Conservation (phyloP, 2,888 invertebrate species). For the Zaprionus bogoriensis region DNA sequence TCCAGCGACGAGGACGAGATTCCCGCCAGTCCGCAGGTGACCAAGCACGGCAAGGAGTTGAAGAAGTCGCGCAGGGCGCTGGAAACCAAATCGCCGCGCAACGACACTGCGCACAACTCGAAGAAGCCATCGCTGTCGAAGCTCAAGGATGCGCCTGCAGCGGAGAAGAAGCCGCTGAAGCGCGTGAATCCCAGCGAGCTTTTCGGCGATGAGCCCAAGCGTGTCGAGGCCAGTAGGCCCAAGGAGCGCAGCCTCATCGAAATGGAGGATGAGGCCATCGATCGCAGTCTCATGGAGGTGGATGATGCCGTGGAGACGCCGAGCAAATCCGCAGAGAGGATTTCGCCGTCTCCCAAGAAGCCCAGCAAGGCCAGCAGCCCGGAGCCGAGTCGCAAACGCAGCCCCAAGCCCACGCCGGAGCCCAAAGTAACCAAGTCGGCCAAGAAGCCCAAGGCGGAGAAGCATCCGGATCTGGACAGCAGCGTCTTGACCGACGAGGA, state of each 20-base stretch:
- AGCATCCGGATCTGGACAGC: constrained; percentile 68
- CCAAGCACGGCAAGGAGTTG: constrained; percentile 81
- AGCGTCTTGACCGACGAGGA: constrained; percentile 85
- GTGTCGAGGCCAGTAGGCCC: constrained; percentile 83
- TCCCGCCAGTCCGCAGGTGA: constrained; percentile 84
- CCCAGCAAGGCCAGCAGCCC: constrained; percentile 3
- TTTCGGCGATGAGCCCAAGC: constrained; percentile 86
- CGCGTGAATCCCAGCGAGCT: constrained; percentile 84
- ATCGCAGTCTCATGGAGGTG: constrained; percentile 72
- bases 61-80: constrained; percentile 79
- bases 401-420: constrained; percentile 19
- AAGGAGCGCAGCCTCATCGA: constrained; percentile 77
- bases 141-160: constrained; percentile 46
- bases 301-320: constrained; percentile 65
- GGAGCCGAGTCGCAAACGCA: constrained; percentile 27
- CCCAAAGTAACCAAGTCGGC: background rate
- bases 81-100: constrained; percentile 33
- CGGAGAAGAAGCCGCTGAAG: constrained; percentile 72
- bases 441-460: constrained; percentile 48
- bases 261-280: constrained; percentile 86
- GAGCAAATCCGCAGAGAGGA: constrained; percentile 6
- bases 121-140: constrained; percentile 68
- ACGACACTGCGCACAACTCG: constrained; percentile 25
- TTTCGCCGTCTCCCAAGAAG: constrained; percentile 10
- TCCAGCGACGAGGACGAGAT: constrained; percentile 85